Base-by-base conservation (phyloP, 2,888 invertebrate genomes). In the Pristionchus arcanus region DNA sequence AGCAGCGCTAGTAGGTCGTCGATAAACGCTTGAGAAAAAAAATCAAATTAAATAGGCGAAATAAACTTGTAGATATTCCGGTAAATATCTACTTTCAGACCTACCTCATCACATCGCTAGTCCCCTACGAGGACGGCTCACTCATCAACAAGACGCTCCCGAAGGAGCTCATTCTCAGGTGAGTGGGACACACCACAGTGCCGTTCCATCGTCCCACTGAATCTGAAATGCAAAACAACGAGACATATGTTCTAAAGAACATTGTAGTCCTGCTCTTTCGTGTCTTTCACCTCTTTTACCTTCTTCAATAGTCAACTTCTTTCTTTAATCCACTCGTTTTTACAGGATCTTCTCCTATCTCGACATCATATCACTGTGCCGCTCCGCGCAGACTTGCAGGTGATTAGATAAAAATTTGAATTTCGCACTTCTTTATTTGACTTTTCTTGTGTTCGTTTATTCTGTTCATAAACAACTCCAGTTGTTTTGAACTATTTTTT, bases 351-450 rank as follows among this genome's bases (percentile, higher is more conserved):
- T 98, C 95, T 99, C 98, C 63, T 98, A 98, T 95, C 96, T 99
- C 95, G 98, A 99, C 95, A 98, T 98, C 86, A 97, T 98, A 59
- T 97, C 98, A 25, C 96, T 99, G 93, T 99, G 99, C 95, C 97
- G 95, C 28, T 94, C 94, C 49, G 95, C 95, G 13, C 95, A 95
- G 91, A 91, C 93, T 16, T 94, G 94, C 89, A 90, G 92, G 34
- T 84, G 42, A 9, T 31, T 68, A 13, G 2, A 25, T 13, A 68
- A 68, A 2, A 25, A 68, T 68, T 28, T 31, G 13, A n/a, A 68
- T 15, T 63, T 63, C 25, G 7, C 9, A 63, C 9, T 0, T n/a
- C 21, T 21, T 25, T 15, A 21, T 63, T 63, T 63, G 7, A 63
- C 63, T 7, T 19, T n/a, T 21, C 63, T n/a, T n/a, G n/a, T n/a